phyloP scores from a whole-genome alignment of 1,140 invertebrate species.

The Meloidogyne hapla region DNA sequence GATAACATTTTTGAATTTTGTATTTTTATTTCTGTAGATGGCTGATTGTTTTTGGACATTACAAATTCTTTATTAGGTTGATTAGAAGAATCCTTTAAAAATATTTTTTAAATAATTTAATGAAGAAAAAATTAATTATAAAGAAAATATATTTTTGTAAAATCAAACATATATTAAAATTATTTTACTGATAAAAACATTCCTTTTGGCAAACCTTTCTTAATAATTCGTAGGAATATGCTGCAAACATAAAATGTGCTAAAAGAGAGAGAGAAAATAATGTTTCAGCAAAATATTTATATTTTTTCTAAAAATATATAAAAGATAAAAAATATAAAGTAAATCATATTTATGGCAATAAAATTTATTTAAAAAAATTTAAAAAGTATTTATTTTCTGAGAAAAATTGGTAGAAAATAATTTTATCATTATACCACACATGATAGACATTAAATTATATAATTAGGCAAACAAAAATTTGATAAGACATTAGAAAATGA shows the following conservation, averaged over 20 bases:
- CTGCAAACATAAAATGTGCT: background rate
- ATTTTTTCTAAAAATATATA: background rate
- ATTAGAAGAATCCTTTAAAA: background rate
- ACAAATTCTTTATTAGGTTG: background rate
- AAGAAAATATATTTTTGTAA: too few species aligned
- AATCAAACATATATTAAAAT: too few species aligned
- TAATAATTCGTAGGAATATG: conserved; percentile 3
- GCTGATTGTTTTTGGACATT: background rate
- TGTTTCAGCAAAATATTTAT: background rate
- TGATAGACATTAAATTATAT: background rate
- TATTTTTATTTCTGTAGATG: background rate
- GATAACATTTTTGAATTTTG: background rate
- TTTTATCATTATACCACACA: background rate
- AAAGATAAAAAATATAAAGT: background rate
- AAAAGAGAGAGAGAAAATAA: too few species aligned
- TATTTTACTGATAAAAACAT: background rate
- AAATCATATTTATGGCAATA: background rate
- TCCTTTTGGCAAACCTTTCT: background rate
- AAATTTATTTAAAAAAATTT: background rate
- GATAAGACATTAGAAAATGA: background rate
- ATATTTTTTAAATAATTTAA: too few species aligned
- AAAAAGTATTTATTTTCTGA: too few species aligned
- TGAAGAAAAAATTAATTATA: too few species aligned
- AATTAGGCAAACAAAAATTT: background rate
- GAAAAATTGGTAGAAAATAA: background rate